Evolutionary conservation across 2,888 invertebrate species (phyloP).

Genomic region (Zelleria hepariella): DNA sequence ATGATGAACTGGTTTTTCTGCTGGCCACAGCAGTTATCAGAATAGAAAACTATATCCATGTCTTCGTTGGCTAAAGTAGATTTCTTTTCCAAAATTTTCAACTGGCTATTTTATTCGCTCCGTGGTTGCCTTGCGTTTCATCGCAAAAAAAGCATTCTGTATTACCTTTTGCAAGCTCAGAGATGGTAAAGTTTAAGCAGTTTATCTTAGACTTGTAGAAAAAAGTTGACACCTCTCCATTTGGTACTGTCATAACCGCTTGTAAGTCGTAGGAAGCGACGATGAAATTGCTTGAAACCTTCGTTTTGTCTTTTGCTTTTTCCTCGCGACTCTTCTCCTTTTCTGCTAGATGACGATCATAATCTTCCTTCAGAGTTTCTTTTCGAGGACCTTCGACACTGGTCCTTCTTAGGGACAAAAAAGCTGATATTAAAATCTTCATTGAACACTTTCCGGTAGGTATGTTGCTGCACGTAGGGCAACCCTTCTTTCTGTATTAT

Average conservation of each 20-base stretch:
- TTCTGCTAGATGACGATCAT: background rate
- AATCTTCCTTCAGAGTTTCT: background rate
- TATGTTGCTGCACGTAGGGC: too few relatives aligned
- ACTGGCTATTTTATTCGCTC: conserved; percentile 13
- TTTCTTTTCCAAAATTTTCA: conserved; percentile 6
- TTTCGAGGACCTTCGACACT: background rate
- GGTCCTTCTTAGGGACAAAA: background rate
- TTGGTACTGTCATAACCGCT: conserved; percentile 13
- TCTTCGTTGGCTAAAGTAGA: background rate
- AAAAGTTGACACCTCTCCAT: conserved; percentile 14
- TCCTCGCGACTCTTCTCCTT: background rate
- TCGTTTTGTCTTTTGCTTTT: background rate
- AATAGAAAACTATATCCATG: conserved; percentile 7
- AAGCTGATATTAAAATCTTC: background rate
- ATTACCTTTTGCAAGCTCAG: conserved; percentile 3
- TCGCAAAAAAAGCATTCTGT: conserved; percentile 9
- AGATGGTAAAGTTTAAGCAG: conserved; percentile 9
- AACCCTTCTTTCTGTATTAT: too few relatives aligned
- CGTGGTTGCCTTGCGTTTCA: conserved; percentile 12
- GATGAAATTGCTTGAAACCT: background rate
- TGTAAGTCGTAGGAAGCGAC: conserved; percentile 11
- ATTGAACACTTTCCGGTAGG: background rate
- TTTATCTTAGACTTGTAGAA: conserved; percentile 10
- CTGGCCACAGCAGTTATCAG: conserved; percentile 13
- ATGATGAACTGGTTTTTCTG: conserved; percentile 17